Evolutionary conservation across 2,113 vertebrate species (phyloP).

Genomic region (Erpornis zantholeuca): DNA sequence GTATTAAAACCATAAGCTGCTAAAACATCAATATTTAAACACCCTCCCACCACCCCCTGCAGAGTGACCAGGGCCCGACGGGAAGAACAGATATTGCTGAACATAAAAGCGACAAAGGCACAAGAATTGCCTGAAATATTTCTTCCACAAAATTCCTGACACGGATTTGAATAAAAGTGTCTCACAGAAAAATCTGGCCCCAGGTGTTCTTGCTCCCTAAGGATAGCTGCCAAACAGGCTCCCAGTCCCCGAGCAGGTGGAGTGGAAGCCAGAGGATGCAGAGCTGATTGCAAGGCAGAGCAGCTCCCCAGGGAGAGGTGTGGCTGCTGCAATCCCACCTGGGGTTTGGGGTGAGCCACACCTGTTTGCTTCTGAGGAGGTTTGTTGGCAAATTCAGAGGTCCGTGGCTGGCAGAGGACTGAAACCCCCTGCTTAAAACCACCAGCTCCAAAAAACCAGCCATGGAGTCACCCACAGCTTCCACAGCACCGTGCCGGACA

Average conservation of each 20-base stretch:
- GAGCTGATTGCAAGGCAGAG: background rate
- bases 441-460: fast-evolving
- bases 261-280: fast-evolving
- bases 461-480: background rate
- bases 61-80: background rate
- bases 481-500: fast-evolving
- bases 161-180: background rate
- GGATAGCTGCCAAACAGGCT: background rate
- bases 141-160: background rate
- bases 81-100: background rate
- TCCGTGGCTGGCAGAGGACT: background rate
- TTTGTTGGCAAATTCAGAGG: background rate
- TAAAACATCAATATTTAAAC: slow-evolving; percentile 49
- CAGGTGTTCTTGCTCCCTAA: background rate
- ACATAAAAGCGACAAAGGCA: fast-evolving
- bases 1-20: slow-evolving; percentile 33
- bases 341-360: background rate
- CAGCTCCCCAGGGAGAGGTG: background rate
- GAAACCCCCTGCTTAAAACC: background rate
- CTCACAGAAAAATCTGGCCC: background rate
- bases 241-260: fast-evolving
- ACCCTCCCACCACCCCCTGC: background rate
- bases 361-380: background rate
- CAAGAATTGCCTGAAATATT: background rate
- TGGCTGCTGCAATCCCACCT: background rate